These are phyloP conservation scores for Mola mola DNA, from an alignment of 2,113 vertebrate genomes.

Conservation along the genomic window DNA sequence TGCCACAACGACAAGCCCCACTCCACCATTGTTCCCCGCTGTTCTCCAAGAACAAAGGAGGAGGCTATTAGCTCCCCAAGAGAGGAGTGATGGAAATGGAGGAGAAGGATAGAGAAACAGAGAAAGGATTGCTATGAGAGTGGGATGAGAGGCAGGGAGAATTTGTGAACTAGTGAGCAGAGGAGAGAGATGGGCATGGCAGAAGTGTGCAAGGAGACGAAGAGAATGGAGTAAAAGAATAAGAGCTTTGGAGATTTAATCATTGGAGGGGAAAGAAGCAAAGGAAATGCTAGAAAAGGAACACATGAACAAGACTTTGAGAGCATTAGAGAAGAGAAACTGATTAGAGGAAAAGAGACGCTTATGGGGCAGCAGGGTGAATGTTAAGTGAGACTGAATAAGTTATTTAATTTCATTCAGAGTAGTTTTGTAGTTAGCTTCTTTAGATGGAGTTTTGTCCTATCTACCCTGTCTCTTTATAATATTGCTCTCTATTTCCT, in stretches of 20 bases:
- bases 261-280: conserved; percentile 10
- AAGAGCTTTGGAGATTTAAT: conserved; percentile 44
- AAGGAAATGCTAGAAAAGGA: conserved; percentile 23
- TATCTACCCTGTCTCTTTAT: conserved; percentile 32
- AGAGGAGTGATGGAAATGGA: conserved; percentile 75
- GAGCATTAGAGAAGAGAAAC: conserved; percentile 41
- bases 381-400: conserved; percentile 34
- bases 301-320: conserved; percentile 37
- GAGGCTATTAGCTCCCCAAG: conserved; percentile 76
- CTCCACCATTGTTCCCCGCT: conserved; percentile 78
- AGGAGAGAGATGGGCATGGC: conserved; percentile 30
- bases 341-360: conserved; percentile 45
- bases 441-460: conserved; percentile 29
- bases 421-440: conserved; percentile 46
- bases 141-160: conserved; percentile 58
- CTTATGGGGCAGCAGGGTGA: conserved; percentile 24
- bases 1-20: conserved; percentile 79
- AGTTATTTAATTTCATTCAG: conserved; percentile 59
- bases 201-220: conserved; percentile 44
- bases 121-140: conserved; percentile 64
- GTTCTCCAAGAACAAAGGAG: conserved; percentile 80
- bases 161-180: conserved; percentile 48
- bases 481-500: conserved; percentile 5
- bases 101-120: conserved; percentile 60
- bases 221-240: conserved; percentile 38